Base-by-base conservation (phyloP, 30 jellyfish, hydroid and myxozoan species). In the Hydractinia symbiolongicarpus region DNA sequence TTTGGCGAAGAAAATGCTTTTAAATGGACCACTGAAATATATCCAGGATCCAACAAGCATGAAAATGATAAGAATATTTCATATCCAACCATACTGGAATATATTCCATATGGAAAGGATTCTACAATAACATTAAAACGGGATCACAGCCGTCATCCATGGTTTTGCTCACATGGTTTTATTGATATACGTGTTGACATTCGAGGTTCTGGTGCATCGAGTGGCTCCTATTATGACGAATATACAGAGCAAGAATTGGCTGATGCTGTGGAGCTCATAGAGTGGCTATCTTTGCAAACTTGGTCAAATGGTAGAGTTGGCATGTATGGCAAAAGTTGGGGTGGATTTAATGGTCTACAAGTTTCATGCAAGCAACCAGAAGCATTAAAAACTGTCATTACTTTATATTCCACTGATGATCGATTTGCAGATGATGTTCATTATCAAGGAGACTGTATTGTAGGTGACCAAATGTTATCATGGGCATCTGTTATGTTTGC, bases 251-350 rank as follows among this genome's bases (percentile, higher is more conserved):
- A 75, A 19, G 88, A 81, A 68, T 10, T 67, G 52, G 72, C 55
- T 66, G 88, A 81, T 68, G 54, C 86, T 14, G 58, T 81, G 30
- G 88, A 81, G 52, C 49, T 81, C 8, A 81, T 81, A 19, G 86
- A 81, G 9, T 81, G 88, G 91, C 21, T 83, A 44, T 83, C 71
- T 10, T 9, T 15, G 84, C 82, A 83, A 62, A 0, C 55, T 9
- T 83, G 91, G 91, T 83, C 83, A 44, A 75, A 55, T 58, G 91
- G 91, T 8, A 74, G 72, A 15, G 84, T 83, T 44, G 91, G 91
- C 5, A 83, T 83, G 91, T 72, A 72, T 53, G 91, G 91, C 44
- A 83, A 72, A 73, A 68, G 89, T 17, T 83, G 91, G 91, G 91
- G 91, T 44, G 91, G 91, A 8, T 83, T 74, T 50, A 83, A 83